Evolutionary conservation across 2,888 invertebrate species (phyloP).

Genomic region (Hypsopygia costalis): DNA sequence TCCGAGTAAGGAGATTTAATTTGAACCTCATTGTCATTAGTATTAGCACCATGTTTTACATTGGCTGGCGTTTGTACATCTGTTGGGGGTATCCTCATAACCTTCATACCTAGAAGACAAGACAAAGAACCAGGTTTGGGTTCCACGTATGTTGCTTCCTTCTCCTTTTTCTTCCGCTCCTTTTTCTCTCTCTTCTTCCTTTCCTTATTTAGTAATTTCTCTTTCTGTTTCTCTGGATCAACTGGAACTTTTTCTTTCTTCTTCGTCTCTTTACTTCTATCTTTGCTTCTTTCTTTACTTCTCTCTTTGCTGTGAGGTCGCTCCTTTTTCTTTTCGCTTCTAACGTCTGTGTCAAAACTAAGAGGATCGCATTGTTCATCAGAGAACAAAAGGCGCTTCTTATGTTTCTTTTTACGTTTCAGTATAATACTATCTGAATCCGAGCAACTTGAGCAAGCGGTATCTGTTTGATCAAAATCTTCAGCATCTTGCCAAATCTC

Average conservation of each 20-base stretch:
- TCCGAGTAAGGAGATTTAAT: conserved; percentile 32
- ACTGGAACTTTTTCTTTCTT: background rate
- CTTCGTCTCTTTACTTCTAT: conserved; percentile 21
- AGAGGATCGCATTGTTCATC: conserved; percentile 57
- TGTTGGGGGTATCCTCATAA: conserved; percentile 25
- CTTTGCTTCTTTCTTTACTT: conserved; percentile 54
- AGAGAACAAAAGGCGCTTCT: conserved; percentile 20
- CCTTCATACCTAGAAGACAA: conserved; percentile 54
- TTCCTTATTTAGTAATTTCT: conserved; percentile 21
- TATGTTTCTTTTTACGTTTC: conserved; percentile 41
- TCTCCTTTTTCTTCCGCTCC: conserved; percentile 21
- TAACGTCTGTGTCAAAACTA: conserved; percentile 38
- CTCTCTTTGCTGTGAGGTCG: conserved; percentile 54
- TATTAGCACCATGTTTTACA: conserved; percentile 23
- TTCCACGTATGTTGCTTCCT: conserved; percentile 23
- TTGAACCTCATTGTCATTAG: conserved; percentile 50
- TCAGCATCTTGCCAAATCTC: conserved; percentile 46
- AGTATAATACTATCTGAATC: conserved; percentile 23
- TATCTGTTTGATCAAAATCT: conserved; percentile 34
- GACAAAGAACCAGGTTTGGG: conserved; percentile 34
- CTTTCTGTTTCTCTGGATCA: conserved; percentile 15
- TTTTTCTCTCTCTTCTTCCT: conserved; percentile 18
- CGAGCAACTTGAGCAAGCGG: conserved; percentile 27
- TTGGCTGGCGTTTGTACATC: conserved; percentile 23
- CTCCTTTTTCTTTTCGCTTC: conserved; percentile 47